Percentiles rank a stretch among this genome's conserved stretches.
These are phyloP conservation scores for Choloepus didactylus DNA, from an alignment of 2,797 vertebrate genomes.

Conservation along the genomic window DNA sequence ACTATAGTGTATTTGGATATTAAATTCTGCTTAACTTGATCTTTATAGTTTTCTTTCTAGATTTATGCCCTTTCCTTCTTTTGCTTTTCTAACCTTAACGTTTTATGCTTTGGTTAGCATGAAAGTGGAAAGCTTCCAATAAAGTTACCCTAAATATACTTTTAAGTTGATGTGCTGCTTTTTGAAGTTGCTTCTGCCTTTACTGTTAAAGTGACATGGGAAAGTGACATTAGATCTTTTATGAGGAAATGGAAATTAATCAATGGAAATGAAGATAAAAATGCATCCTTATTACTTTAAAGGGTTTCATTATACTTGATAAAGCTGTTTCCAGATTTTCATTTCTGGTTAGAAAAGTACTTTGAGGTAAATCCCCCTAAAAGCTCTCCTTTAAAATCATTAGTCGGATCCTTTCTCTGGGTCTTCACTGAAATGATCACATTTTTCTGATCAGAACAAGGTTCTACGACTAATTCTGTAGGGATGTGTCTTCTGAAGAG, in stretches of 20 bases:
- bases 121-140: background rate
- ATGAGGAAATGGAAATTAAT: background rate
- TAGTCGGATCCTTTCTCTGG: background rate
- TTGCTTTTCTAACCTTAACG: background rate
- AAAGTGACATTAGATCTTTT: background rate
- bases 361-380: background rate
- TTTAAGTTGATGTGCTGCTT: background rate
- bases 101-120: background rate
- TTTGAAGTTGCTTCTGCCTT: background rate
- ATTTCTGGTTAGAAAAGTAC: slow-evolving; percentile 58
- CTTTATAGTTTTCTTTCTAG: background rate
- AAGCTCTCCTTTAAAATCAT: background rate
- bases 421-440: background rate
- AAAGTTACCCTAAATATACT: background rate
- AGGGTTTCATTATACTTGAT: background rate
- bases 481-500: background rate
- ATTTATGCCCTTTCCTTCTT: background rate
- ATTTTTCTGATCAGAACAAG: slow-evolving; percentile 47
- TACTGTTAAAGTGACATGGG: background rate
- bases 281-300: background rate
- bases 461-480: background rate
- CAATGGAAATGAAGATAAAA: background rate
- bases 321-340: background rate
- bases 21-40: background rate
- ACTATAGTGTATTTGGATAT: background rate